These are phyloP conservation scores for Nyctibius bracteatus DNA, from an alignment of 2,113 vertebrate genomes.

Conservation along the genomic window DNA sequence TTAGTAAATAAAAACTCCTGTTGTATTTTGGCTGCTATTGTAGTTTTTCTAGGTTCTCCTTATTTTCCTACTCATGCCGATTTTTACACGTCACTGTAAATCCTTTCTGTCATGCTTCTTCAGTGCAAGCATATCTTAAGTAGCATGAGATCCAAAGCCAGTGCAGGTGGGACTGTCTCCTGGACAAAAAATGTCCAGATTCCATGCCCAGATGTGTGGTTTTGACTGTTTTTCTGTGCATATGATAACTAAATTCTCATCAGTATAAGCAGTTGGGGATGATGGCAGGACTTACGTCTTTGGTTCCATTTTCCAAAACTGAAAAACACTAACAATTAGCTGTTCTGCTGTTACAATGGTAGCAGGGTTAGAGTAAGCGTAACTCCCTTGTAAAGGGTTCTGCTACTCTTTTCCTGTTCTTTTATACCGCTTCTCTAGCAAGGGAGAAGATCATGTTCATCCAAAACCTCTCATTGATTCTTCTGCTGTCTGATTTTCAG, in stretches of 20 bases:
- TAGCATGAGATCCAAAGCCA: neutral
- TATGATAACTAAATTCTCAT: neutral
- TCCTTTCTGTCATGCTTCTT: neutral
- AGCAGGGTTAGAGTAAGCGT: neutral
- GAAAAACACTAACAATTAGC: neutral
- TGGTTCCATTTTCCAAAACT: neutral
- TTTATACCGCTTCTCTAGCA: neutral
- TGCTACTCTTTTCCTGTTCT: neutral
- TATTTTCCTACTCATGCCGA: neutral
- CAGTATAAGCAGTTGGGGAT: neutral
- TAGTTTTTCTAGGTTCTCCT: neutral
- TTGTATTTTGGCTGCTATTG: neutral
- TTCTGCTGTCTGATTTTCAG: neutral
- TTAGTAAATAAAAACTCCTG: neutral
- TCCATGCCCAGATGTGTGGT: neutral
- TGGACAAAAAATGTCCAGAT: neutral
- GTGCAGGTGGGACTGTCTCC: neutral
- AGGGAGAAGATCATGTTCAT: neutral
- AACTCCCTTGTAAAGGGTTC: neutral
- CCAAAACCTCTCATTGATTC: neutral
- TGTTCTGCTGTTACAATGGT: neutral
- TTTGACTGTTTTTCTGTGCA: neutral
- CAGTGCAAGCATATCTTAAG: accelerated
- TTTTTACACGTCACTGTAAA: neutral
- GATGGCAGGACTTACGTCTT: neutral